Percentiles rank a stretch among this genome's conserved stretches.
Evolutionary conservation across 1,140 invertebrate genomes (phyloP).

Genomic region (Brachionus rotundiformis): DNA sequence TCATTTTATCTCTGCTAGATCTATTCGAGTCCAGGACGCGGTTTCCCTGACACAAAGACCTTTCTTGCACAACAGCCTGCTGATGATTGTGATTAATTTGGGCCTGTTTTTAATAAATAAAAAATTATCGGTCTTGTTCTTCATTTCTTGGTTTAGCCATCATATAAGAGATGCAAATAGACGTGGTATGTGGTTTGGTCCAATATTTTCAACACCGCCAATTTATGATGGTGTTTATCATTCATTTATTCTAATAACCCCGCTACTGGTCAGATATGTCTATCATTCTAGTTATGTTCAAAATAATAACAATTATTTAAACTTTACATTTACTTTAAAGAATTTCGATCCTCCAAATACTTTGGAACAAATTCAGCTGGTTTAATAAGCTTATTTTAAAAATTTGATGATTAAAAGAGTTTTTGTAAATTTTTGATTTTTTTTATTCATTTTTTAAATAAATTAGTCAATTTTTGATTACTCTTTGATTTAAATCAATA

Average conservation of each 20-base stretch:
- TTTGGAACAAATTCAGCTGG: neutral
- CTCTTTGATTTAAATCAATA: too few relatives aligned
- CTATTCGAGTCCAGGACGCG: constrained; percentile 56
- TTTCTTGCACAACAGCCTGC: constrained; percentile 58
- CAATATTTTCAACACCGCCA: constrained; percentile 56
- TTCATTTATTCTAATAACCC: neutral
- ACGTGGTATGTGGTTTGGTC: constrained; percentile 58
- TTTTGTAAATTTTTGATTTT: neutral
- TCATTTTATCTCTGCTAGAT: constrained; percentile 59
- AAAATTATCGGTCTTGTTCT: constrained; percentile 52
- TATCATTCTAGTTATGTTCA: constrained; percentile 20
- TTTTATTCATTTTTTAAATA: too few relatives aligned
- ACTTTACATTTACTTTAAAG: neutral
- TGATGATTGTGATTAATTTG: constrained; percentile 53
- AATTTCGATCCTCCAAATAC: neutral
- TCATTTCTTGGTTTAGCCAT: constrained; percentile 57
- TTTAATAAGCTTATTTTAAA: neutral
- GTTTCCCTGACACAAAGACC: constrained; percentile 55
- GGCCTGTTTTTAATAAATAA: constrained; percentile 49
- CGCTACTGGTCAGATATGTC: neutral
- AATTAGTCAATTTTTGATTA: too few relatives aligned
- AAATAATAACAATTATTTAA: neutral
- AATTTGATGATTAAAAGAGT: too few relatives aligned
- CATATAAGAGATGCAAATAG: constrained; percentile 58
- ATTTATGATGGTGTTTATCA: constrained; percentile 51